These are phyloP conservation scores for Microcaecilia unicolor DNA, from an alignment of 2,797 vertebrate genomes.

Conservation along the genomic window DNA sequence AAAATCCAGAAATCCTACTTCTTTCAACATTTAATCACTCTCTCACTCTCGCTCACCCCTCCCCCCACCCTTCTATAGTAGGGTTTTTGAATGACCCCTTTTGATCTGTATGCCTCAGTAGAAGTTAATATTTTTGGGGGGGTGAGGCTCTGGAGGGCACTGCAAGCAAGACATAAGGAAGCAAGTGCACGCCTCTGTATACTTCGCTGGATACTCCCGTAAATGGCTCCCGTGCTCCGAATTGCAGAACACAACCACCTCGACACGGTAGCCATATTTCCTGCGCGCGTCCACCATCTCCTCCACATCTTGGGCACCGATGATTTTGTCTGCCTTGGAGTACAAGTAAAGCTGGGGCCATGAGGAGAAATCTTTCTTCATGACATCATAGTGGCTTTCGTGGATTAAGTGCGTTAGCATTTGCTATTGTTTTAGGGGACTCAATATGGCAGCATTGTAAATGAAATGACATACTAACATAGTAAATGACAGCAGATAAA, in stretches of 20 bases:
- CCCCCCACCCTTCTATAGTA: background rate
- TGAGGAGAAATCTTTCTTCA: slow-evolving; percentile 57
- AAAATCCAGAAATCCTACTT: background rate
- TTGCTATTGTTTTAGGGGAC: too few species aligned
- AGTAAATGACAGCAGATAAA: too few species aligned
- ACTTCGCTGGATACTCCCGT: slow-evolving; percentile 70
- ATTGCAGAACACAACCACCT: slow-evolving; percentile 72
- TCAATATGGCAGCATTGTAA: too few species aligned
- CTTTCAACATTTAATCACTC: background rate
- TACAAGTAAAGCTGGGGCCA: slow-evolving; percentile 93
- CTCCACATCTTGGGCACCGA: slow-evolving; percentile 67
- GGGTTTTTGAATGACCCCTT: too few species aligned
- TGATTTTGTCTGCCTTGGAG: slow-evolving; percentile 71
- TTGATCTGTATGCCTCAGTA: too few species aligned
- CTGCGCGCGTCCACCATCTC: slow-evolving; percentile 55
- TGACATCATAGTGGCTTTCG: slow-evolving; percentile 76
- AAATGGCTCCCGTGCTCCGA: slow-evolving; percentile 80
- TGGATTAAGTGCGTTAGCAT: slow-evolving; percentile 79
- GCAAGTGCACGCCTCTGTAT: slow-evolving; percentile 58
- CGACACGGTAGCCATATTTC: slow-evolving; percentile 55
- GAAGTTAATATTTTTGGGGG: too few species aligned
- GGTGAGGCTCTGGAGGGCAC: too few species aligned
- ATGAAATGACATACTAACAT: too few species aligned
- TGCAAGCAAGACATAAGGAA: slow-evolving; percentile 51
- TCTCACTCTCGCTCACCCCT: too few species aligned